phyloP scores from a whole-genome alignment of 2,888 invertebrate genomes.

The Oscheius myriophilus region DNA sequence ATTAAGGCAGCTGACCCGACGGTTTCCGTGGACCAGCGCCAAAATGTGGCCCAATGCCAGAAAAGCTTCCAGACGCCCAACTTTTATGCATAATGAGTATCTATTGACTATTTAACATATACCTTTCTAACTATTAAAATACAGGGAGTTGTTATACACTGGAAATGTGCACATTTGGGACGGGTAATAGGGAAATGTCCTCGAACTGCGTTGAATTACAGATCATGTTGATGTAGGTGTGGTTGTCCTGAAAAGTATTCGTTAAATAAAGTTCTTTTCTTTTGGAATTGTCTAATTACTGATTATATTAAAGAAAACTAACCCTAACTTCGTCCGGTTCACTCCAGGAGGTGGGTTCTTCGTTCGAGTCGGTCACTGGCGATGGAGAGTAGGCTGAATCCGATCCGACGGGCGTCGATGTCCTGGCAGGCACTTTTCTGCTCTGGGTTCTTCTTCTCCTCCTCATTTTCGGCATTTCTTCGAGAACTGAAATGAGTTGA shows the following conservation, averaged over 20 bases:
- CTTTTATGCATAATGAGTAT: no score
- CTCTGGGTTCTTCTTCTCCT: constrained; percentile 14
- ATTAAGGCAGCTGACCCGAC: background rate
- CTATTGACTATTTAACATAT: no score
- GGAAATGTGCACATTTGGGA: constrained; percentile 19
- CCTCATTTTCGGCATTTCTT: constrained; percentile 12
- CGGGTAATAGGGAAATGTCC: constrained; percentile 33
- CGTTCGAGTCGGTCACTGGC: constrained; percentile 50
- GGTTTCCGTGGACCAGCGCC: constrained; percentile 1
- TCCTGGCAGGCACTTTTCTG: constrained; percentile 31
- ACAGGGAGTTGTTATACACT: background rate
- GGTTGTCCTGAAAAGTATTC: constrained; percentile 38
- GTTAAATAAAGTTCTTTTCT: no score
- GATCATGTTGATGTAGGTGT: constrained; percentile 53
- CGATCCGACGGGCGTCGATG: constrained; percentile 52
- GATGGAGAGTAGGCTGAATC: constrained; percentile 57
- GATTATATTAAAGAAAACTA: background rate
- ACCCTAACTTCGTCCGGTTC: constrained; percentile 28
- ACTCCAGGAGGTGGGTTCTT: constrained; percentile 33
- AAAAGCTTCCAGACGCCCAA: no score
- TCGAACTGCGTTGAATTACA: constrained; percentile 53
- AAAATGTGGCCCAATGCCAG: background rate
- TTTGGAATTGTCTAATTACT: no score
- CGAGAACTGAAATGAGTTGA: constrained; percentile 28
- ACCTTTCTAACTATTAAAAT: no score